A percentile compares a stretch with the other conserved stretches of the same genome.
Conservation (phyloP, 2,797 vertebrate species). For the Ibycter americanus region DNA sequence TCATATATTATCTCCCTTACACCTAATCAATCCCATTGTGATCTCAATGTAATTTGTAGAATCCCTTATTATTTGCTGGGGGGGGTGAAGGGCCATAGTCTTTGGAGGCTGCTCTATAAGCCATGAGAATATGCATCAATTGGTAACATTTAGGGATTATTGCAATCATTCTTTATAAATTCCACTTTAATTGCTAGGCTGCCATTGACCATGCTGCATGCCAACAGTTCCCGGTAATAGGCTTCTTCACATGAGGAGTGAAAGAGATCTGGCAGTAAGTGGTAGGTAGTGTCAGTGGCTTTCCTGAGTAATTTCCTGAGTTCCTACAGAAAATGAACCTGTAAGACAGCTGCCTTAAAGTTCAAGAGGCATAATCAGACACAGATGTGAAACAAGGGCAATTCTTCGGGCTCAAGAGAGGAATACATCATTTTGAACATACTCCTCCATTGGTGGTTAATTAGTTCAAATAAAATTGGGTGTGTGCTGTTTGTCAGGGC, state of each 20-base stretch:
- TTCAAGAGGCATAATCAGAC: conserved; percentile 57
- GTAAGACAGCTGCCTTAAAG: conserved; percentile 40
- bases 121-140: background rate
- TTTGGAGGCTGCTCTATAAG: background rate
- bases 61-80: background rate
- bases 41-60: conserved; percentile 18
- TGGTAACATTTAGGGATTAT: background rate
- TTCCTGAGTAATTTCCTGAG: conserved; percentile 69
- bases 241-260: conserved; percentile 17
- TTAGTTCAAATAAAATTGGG: conserved; percentile 47
- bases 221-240: background rate
- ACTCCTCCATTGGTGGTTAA: conserved; percentile 21
- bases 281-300: conserved; percentile 60
- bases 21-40: conserved; percentile 36
- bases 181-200: conserved; percentile 24
- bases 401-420: background rate
- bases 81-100: background rate
- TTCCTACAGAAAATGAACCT: conserved; percentile 58
- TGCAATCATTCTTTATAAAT: conserved; percentile 26
- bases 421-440: conserved; percentile 43
- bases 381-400: conserved; percentile 60
- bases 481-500: background rate
- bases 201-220: background rate
- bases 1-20: conserved; percentile 24
- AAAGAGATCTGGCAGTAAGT: conserved; percentile 56